Evolutionary conservation across 2,888 invertebrate species (phyloP).

Genomic region (Helleia helle): DNA sequence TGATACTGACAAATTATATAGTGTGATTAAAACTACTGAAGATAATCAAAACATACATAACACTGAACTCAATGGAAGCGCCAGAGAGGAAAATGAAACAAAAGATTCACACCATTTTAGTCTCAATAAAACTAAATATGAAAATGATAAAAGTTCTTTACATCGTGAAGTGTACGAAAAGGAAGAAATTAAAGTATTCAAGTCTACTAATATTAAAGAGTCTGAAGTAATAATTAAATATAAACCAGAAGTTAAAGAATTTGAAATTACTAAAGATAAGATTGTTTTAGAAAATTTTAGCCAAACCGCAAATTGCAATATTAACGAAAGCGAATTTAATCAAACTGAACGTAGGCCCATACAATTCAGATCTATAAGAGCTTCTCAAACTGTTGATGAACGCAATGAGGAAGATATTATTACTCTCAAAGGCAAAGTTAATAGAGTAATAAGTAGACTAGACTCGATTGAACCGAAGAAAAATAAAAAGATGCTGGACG

Average conservation of each 20-base stretch:
- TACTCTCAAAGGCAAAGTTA: slow-evolving; percentile 41
- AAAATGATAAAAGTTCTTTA: too few relatives aligned
- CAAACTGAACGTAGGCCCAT: not conserved
- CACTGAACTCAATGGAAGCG: too few relatives aligned
- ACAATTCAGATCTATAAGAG: not conserved
- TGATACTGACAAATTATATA: too few relatives aligned
- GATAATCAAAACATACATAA: too few relatives aligned
- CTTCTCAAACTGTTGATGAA: slow-evolving; percentile 11
- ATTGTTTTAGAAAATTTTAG: not conserved
- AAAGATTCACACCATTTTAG: too few relatives aligned
- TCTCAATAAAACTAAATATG: too few relatives aligned
- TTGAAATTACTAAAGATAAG: not conserved
- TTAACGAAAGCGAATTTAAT: not conserved
- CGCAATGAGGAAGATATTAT: slow-evolving; percentile 26
- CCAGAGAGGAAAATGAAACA: too few relatives aligned
- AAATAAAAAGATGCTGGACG: slow-evolving; percentile 24
- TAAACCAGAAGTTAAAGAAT: not conserved
- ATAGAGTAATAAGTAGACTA: slow-evolving; percentile 32
- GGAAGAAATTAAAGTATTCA: too few relatives aligned
- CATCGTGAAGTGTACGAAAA: too few relatives aligned
- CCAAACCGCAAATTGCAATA: not conserved
- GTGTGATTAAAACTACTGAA: too few relatives aligned
- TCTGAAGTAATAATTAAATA: slow-evolving; percentile 6
- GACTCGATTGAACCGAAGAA: slow-evolving; percentile 23
- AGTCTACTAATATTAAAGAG: not conserved